Conservation (phyloP, 1,140 invertebrate genomes). For the Melipona quadrifasciata region DNA sequence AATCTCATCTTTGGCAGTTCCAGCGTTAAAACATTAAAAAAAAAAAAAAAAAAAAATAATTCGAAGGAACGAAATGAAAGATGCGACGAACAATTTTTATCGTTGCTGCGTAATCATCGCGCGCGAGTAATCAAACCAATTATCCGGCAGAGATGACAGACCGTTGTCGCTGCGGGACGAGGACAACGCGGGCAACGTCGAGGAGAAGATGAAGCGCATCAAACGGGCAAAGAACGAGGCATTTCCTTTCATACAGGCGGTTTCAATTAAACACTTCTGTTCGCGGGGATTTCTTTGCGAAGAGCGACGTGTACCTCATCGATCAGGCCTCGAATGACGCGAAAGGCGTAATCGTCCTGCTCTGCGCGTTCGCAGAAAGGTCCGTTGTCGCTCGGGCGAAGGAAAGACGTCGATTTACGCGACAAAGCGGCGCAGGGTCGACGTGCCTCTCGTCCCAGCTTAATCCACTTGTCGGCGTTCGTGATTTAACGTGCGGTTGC, state of each 20-base stretch:
- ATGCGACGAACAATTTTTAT: background rate
- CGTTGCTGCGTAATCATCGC: background rate
- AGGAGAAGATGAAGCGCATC: background rate
- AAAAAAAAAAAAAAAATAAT: too few species aligned
- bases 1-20: too few species aligned
- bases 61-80: background rate
- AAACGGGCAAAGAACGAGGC: background rate
- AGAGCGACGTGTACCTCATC: constrained; percentile 27
- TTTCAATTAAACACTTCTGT: constrained; percentile 38
- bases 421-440: constrained; percentile 50
- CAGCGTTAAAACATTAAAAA: background rate
- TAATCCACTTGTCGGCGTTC: constrained; percentile 55
- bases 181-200: background rate
- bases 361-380: constrained; percentile 10
- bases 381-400: constrained; percentile 20
- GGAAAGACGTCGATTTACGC: constrained; percentile 48
- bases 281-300: constrained; percentile 27
- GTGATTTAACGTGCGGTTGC: constrained; percentile 52
- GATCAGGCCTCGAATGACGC: constrained; percentile 27
- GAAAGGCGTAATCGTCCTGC: constrained; percentile 32
- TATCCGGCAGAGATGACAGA: background rate
- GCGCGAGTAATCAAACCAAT: constrained; percentile 4
- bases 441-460: constrained; percentile 44
- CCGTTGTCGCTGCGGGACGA: background rate
- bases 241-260: constrained; percentile 14